Evolutionary conservation across 1,140 invertebrate genomes (phyloP).

Genomic region (Zaprionus inermis): DNA sequence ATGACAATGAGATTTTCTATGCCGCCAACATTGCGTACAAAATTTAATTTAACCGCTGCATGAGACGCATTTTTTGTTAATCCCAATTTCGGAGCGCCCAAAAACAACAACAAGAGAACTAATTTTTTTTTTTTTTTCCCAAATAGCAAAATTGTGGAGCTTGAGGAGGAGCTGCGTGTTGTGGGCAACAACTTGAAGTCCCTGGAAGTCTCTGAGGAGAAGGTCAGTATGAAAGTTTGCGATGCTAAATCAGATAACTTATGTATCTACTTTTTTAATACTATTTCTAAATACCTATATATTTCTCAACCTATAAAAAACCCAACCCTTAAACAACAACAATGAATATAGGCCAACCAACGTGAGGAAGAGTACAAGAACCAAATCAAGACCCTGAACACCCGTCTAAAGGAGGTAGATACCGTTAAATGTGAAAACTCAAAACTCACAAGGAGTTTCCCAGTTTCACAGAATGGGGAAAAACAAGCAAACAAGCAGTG

Average conservation of each 20-base stretch:
- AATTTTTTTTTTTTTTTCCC: conserved; percentile 74
- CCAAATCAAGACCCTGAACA: conserved; percentile 99
- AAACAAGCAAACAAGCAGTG: conserved; percentile 30
- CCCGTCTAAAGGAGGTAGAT: conserved; percentile 98
- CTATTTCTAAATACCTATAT: conserved; percentile 18
- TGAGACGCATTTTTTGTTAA: conserved; percentile 37
- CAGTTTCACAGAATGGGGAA: conserved; percentile 39
- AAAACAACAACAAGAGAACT: conserved; percentile 38
- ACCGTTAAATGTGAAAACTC: conserved; percentile 14
- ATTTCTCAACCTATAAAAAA: conserved; percentile 33
- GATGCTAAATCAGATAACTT: not conserved
- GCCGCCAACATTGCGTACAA: conserved; percentile 28
- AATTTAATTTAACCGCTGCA: conserved; percentile 29
- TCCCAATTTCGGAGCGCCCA: conserved; percentile 31
- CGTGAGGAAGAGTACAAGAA: conserved; percentile 99
- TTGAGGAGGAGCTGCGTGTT: conserved; percentile 99
- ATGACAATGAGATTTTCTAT: conserved; percentile 51
- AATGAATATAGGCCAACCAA: conserved; percentile 96
- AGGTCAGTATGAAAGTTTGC: conserved; percentile 89
- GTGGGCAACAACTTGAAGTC: conserved; percentile 99
- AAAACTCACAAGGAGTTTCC: conserved; percentile 62
- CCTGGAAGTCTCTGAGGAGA: conserved; percentile 99
- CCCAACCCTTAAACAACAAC: conserved; percentile 58
- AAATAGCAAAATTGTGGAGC: conserved; percentile 98
- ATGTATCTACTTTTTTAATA: conserved; percentile 1